phyloP scores from a whole-genome alignment of 2,888 invertebrate genomes.

The Eupeodes latifasciatus region DNA sequence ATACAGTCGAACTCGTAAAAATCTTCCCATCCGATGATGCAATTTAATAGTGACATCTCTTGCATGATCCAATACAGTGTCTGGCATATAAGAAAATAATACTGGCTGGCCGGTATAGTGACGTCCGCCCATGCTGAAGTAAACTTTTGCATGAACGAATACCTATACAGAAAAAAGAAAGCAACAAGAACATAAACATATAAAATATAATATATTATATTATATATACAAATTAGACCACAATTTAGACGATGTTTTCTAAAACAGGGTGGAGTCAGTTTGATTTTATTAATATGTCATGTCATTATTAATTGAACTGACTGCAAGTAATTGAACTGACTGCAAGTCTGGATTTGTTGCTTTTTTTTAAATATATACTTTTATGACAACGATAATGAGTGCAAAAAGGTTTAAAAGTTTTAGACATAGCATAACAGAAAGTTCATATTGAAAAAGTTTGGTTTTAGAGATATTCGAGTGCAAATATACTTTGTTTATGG shows the following conservation, averaged over 20 bases:
- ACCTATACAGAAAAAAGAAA: slow-evolving; percentile 85
- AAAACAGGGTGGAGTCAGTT: slow-evolving; percentile 4
- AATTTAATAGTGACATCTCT: slow-evolving; percentile 92
- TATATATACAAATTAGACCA: slow-evolving; percentile 25
- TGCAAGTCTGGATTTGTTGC: neutral
- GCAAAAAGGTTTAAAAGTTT: too few species aligned
- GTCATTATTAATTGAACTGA: too few species aligned
- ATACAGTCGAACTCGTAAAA: slow-evolving; percentile 90
- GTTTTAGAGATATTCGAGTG: too few species aligned
- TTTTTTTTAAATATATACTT: neutral
- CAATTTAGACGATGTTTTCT: slow-evolving; percentile 1
- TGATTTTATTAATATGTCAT: neutral
- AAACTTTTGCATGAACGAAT: slow-evolving; percentile 90
- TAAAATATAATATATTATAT: too few species aligned
- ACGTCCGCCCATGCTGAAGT: slow-evolving; percentile 90
- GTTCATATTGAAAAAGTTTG: too few species aligned
- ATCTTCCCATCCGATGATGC: slow-evolving; percentile 90
- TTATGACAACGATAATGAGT: too few species aligned
- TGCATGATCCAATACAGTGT: slow-evolving; percentile 90
- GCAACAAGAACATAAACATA: neutral
- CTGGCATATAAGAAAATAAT: slow-evolving; percentile 90
- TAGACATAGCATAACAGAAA: too few species aligned
- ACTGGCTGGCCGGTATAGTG: slow-evolving; percentile 90
- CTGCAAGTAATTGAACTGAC: neutral
- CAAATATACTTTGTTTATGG: too few species aligned